These are phyloP conservation scores for Cathartes aura DNA, from an alignment of 2,113 vertebrate species.

Conservation along the genomic window DNA sequence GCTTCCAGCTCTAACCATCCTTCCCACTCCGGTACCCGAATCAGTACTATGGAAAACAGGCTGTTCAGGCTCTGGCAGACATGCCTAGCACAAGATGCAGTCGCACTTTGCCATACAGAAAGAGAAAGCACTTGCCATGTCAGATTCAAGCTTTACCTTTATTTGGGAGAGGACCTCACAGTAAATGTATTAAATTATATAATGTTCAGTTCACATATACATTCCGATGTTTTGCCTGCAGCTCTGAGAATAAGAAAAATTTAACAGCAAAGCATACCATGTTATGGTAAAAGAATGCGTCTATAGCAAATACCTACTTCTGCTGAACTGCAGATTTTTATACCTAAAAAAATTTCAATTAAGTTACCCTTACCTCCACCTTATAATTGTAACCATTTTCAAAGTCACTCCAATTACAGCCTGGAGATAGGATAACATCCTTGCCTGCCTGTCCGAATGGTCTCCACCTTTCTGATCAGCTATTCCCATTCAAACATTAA, in stretches of 20 bases:
- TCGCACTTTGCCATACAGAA: neutral
- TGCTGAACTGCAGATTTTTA: neutral
- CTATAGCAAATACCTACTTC: neutral
- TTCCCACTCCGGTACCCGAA: neutral
- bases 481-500: neutral
- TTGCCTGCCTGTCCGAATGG: neutral
- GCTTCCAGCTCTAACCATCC: neutral
- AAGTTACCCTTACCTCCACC: neutral
- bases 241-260: neutral
- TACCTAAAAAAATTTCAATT: neutral
- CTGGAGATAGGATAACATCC: neutral
- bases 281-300: neutral
- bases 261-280: neutral
- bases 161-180: neutral
- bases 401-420: neutral
- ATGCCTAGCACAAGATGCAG: neutral
- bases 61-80: neutral
- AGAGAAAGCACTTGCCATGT: neutral
- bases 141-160: neutral
- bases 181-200: neutral
- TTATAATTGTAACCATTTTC: neutral
- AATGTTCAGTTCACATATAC: neutral
- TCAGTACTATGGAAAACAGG: neutral
- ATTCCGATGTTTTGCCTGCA: neutral
- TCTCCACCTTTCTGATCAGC: neutral